These are phyloP conservation scores for Chrysomallon squamiferum DNA, from an alignment of 1,140 invertebrate species.

Conservation along the genomic window DNA sequence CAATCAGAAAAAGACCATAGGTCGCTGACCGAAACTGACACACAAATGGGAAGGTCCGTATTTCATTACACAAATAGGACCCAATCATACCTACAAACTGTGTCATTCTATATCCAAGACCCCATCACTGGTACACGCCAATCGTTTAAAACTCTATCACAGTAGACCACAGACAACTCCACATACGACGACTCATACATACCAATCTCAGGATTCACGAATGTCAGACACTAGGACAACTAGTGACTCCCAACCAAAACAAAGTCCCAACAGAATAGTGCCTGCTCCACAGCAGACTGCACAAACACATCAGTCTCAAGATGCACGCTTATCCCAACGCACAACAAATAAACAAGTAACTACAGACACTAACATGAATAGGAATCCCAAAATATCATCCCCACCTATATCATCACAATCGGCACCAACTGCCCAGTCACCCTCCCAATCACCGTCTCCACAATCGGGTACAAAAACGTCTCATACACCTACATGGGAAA, in stretches of 20 bases:
- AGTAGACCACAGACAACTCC: no score
- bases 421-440: no score
- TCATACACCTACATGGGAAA: not conserved
- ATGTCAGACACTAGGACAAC: conserved; percentile 11
- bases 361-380: not conserved
- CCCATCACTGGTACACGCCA: no score
- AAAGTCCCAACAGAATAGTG: not conserved
- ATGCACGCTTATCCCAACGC: no score
- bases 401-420: not conserved
- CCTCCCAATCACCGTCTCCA: not conserved
- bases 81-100: no score
- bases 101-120: no score
- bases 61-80: conserved; percentile 11
- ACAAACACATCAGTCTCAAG: no score
- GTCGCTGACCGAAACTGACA: conserved; percentile 13
- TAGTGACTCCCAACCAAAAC: not conserved
- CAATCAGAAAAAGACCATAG: conserved; percentile 14
- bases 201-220: no score
- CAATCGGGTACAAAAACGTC: not conserved
- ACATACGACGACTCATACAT: no score
- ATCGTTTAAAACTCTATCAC: no score
- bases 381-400: not conserved
- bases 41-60: conserved; percentile 18
- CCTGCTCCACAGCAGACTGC: not conserved
- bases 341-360: no score